Base-by-base conservation (phyloP, 2,797 vertebrate species). In the Acanthopagrus latus region DNA sequence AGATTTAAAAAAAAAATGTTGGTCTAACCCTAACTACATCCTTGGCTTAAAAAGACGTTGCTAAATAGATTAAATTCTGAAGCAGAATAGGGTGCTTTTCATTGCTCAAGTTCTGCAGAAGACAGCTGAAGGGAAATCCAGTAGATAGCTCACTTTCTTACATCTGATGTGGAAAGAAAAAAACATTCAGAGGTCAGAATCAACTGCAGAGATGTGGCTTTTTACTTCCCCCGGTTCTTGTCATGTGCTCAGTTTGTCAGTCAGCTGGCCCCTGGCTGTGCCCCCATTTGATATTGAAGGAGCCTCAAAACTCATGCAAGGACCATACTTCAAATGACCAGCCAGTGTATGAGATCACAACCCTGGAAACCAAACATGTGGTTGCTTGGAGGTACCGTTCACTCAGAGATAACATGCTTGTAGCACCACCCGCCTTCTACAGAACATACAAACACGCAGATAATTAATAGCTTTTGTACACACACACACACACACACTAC, bases 131-230 rank as follows among this genome's bases (percentile, higher is more conserved):
- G 48, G 62, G 57, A 78, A 68, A 80, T 65, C 59, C 16, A 82
- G 76, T 41, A 52, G n/a, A 83, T 78, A 71, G 59, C 70, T 80
- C 13, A 71, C 74, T 58, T 81, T 33, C 62, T 25, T 57, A 29
- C 60, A 65, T 65, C 46, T 71, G 72, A 44, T 64, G 21, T 43
- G 55, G 54, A 75, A 27, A 21, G 65, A 70, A 57, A 65, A 70
- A 57, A 65, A 44, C 3, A 21, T 70, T 83, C 60, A 83, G 77
- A 81, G 82, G 87, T 89, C 88, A 85, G 29, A 88, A 65, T 87
- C 41, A 80, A 80, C 72, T 77, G 47, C 59, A 81, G 67, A 80
- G 71, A 59, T 23, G 18, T 63, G 27, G 47, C 52, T 72, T 64
- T 81, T 84, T 66, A 64, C 55, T 46, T 46, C 38, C 46, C 16